Evolutionary conservation across 2,113 vertebrate species (phyloP), one percentile per base, ranked within the genome.

Genomic region (Spermophilus dauricus): DNA sequence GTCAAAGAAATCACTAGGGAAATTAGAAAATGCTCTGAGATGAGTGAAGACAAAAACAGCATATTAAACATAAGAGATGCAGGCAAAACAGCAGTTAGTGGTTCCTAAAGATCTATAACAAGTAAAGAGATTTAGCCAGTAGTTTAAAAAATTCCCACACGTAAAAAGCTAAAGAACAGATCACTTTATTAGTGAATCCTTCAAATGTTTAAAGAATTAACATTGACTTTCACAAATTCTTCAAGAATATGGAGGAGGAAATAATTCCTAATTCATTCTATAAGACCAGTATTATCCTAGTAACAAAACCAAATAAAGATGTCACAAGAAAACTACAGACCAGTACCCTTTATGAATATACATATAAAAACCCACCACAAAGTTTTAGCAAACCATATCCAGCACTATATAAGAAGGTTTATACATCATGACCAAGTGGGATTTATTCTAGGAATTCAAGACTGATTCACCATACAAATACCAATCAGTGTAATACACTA

Each of bases 381-480:
- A 87, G 34, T 28, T 70, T 73, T 48, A 90, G 32, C 53, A 96
- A 83, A 37, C 22, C 5, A 89, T 90, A 87, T 82, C 53, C 34
- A 86, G 32, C 17, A 95, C 16, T 17, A 82, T 24, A 42, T 72
- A 65, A 65, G 69, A 76, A 95, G 51, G 53, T 82, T 85, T 89
- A 11, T 48, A 89, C 1, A 37, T 76, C 30, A 70, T 72, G 42
- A 88, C 30, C 28, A 92, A 45, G 18, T 92, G 61, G 16, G 11
- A 42, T 95, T 92, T 96, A 78, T 95, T 58, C 61, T 61, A 78
- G 63, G 24, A 86, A 73, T 92, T 81, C 51, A 94, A 84, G 4
- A 1, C 70, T 81, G 11, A 30, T 39, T 95, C 56, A 93, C 28
- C 39, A 70, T 70, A 81, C 4, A 69, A 67, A n/a, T 82, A 63